Base-by-base conservation (phyloP, 2,797 vertebrate species). In the Lithobates sylvaticus region DNA sequence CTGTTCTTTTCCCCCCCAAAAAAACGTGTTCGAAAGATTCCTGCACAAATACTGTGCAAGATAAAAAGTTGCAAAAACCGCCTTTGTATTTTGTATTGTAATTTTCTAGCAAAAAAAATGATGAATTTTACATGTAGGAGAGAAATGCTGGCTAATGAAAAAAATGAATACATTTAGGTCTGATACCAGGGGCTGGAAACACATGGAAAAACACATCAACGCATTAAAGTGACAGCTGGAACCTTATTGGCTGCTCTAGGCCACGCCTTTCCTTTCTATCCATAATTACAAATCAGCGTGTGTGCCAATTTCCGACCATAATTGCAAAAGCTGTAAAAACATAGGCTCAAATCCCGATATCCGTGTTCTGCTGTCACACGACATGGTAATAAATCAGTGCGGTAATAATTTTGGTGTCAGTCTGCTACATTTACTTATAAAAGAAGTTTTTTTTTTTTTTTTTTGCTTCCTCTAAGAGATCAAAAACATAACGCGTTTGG, bases 401-500 rank as follows among this genome's bases (percentile, higher is more conserved):
- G 21, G 73, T 77, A 84, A 76, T 84, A 36, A 54, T 78, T 61
- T 72, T 68, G 0, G n/a, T 23, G 74, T 78, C 83, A 61, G 67
- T 71, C 67, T 10, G 47, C 32, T 61, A 29, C 2, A 47, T 70
- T 72, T 36, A 4, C 15, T 64, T n/a, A 54, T 64, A 72, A 78
- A 84, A 23, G 76, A 32, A 9, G 58, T 61, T 32, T 65, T 78
- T 44, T 72, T 76, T 78, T 44, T 72, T 76, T 71, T 78, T 84
- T 70, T 58, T 54, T 71, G 16, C n/a, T n/a, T 70, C 9, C 36
- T 81, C 50, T 18, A 18, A 70, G 44, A 72, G 68, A 78, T 85
- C 32, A 79, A 79, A 67, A 78, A 85, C 76, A 78, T 27, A 72
- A 71, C 29, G 3, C 54, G 54, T 85, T 76, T 44, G 76, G 76